Evolutionary conservation across 2,888 invertebrate genomes (phyloP).

Genomic region (Erebia epiphron): DNA sequence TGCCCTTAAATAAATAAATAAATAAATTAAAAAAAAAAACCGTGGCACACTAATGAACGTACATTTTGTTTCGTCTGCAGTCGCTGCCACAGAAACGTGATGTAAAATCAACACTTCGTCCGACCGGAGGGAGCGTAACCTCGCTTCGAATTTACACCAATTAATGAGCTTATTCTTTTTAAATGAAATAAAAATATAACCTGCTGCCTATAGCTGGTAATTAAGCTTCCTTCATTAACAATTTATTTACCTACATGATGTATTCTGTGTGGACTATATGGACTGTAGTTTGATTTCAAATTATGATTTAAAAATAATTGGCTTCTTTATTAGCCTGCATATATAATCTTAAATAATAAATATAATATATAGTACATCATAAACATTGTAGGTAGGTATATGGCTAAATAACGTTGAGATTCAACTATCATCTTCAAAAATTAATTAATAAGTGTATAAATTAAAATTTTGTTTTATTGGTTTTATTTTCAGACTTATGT

Average conservation of each 20-base stretch:
- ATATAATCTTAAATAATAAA: no score
- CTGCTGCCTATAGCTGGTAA: slow-evolving; percentile 45
- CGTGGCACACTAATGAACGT: slow-evolving; percentile 75
- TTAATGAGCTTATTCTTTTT: slow-evolving; percentile 62
- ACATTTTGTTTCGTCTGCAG: slow-evolving; percentile 78
- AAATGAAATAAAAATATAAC: slow-evolving; percentile 44
- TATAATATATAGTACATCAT: no score
- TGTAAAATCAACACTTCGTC: slow-evolving; percentile 66
- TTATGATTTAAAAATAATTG: no score
- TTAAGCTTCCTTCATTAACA: slow-evolving; percentile 37
- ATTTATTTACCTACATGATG: not conserved
- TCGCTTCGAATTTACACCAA: slow-evolving; percentile 64
- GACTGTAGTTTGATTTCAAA: not conserved
- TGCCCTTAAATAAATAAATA: no score
- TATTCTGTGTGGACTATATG: not conserved
- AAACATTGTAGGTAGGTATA: no score
- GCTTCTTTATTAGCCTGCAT: no score
- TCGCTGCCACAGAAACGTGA: slow-evolving; percentile 46
- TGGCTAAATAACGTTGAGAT: no score
- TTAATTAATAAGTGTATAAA: no score
- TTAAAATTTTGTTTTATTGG: no score
- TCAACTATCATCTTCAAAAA: no score
- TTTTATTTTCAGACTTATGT: no score
- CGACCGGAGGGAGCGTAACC: slow-evolving; percentile 46
- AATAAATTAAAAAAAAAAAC: slow-evolving; percentile 64